Evolutionary conservation across 2,888 invertebrate species (phyloP), one percentile per base, ranked within the genome.

Genomic region (Tiliacea aurago): DNA sequence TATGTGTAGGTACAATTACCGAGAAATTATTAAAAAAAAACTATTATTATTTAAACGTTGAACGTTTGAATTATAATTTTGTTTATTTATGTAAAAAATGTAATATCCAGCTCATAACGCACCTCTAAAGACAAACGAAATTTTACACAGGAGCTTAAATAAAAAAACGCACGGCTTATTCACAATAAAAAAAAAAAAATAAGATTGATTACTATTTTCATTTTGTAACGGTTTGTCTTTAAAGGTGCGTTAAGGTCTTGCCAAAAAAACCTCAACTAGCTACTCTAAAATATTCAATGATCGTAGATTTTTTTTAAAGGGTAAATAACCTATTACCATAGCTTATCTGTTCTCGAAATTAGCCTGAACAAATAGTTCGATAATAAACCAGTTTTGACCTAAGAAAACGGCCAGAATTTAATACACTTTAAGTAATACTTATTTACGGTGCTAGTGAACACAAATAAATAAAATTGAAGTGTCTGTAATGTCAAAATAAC

Each of bases 321-420:
- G 76, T 80, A 73, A 80, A 66, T 76, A 70, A 74, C 73, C 64
- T 56, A 58, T 80, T 66, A 77, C 68, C 63, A 69, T 74, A 64
- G 72, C 73, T 81, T 83, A 83, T 81, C 76, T 73, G 15, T 69
- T 55, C 63, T 71, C 64, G 28, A 76, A 83, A 81, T 83, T 84
- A 83, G 65, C 56, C 53, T 70, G 49, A 71, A 76, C 75, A 78
- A 81, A 83, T 71, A 73, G 41, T 18, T 47, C 67, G 78, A 84
- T 76, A 83, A 20, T 58, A 70, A 70, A 83, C 83, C 64, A n/a
- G 83, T 83, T 78, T 41, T 59, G 58, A 67, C 59, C 33, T 43
- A 55, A 49, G 33, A 69, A 70, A 41, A 59, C n/a, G 45, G 28
- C 6, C 53, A 45, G 72, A 73, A 70, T 74, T 70, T 53, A 51